Evolutionary conservation across 2,797 vertebrate genomes (phyloP).

Genomic region (Lepilemur septentrionalis): DNA sequence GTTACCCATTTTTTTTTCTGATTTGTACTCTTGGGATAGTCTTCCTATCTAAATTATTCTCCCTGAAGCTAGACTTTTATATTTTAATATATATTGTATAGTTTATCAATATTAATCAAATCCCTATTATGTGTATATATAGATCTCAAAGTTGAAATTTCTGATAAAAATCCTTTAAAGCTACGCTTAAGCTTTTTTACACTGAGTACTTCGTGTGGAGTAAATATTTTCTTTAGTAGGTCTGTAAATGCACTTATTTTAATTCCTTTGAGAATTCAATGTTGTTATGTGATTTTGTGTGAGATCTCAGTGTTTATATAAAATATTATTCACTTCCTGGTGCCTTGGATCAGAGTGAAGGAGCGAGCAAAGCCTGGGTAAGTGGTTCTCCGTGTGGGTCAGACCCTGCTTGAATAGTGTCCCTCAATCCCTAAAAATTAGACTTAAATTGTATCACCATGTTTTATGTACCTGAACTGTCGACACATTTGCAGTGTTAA

Average conservation of each 20-base stretch:
- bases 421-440: neutral
- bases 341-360: conserved; percentile 80
- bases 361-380: conserved; percentile 78
- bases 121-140: neutral
- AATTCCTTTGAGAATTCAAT: conserved; percentile 57
- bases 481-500: neutral
- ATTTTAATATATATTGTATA: neutral
- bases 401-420: conserved; percentile 54
- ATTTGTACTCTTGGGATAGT: conserved; percentile 13
- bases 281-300: conserved; percentile 52
- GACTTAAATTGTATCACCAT: neutral
- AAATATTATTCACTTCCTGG: conserved; percentile 79
- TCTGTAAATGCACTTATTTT: conserved; percentile 21
- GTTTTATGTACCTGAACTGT: conserved; percentile 56
- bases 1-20: neutral
- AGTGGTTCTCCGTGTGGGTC: conserved; percentile 67
- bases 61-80: neutral
- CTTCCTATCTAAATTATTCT: conserved; percentile 8
- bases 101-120: conserved; percentile 26
- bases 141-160: neutral
- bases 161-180: conserved; percentile 34
- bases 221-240: conserved; percentile 25
- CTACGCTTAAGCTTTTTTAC: neutral
- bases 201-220: conserved; percentile 9
- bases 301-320: conserved; percentile 74